These are phyloP conservation scores for Mnemiopsis leidyi DNA, from an alignment of 37 sponge, comb jelly and placozoan species.

Conservation along the genomic window DNA sequence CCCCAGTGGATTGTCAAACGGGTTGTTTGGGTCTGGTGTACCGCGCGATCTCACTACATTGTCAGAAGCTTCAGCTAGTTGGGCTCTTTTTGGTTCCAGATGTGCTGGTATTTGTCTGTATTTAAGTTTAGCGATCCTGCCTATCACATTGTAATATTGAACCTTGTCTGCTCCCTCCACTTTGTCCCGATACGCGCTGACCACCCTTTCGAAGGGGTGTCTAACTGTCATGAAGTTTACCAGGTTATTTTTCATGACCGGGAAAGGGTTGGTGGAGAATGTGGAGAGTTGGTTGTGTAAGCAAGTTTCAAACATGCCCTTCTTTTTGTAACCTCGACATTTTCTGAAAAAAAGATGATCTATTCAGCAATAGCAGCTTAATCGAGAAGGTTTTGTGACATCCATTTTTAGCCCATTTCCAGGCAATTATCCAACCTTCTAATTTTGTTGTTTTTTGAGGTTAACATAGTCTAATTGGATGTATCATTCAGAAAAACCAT, in stretches of 20 bases:
- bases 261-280: neutral
- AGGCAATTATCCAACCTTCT: too few species aligned
- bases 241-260: neutral
- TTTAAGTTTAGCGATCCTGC: neutral
- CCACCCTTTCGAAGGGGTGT: constrained; percentile 36
- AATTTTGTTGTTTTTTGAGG: too few species aligned
- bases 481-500: too few species aligned
- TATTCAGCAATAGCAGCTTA: too few species aligned
- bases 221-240: constrained; percentile 2
- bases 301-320: neutral
- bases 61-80: neutral
- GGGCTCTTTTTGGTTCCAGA: neutral
- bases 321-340: neutral
- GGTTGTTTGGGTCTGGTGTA: constrained; percentile 18
- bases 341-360: neutral
- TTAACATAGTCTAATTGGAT: too few species aligned
- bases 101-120: neutral
- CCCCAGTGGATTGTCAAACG: constrained; percentile 22
- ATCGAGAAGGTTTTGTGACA: too few species aligned
- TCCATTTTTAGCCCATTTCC: too few species aligned
- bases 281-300: neutral
- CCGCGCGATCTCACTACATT: neutral
- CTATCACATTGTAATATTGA: neutral
- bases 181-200: constrained; percentile 19
- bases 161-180: neutral